Evolutionary conservation across 2,888 invertebrate species (phyloP), one percentile per base, ranked within the genome.

Genomic region (Drosophila silvestris): DNA sequence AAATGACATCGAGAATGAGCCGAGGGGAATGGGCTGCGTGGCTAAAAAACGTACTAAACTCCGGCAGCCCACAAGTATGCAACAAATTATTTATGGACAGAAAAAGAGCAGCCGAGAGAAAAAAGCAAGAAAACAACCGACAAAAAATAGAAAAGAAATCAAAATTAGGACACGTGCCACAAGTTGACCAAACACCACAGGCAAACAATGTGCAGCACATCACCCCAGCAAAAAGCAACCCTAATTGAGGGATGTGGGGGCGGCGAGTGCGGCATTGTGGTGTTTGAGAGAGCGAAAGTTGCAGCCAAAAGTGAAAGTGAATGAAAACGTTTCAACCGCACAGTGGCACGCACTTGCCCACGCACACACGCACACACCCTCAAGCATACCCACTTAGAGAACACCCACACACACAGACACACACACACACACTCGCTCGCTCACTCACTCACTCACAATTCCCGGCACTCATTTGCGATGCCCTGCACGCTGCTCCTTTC

Each of bases 151-250:
- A 72, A 56, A 52, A 73, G 69, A 90, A 91, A 90, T 90, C 91
- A 91, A 92, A 92, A 92, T 92, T 92, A 86, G 86, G 85, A 88
- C 92, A 92, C 92, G 92, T 92, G 92, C 92, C 89, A 70, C 89
- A 82, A 81, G 90, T 85, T 85, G 85, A 85, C 80, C 91, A 82
- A 77, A 82, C 80, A 86, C 79, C 62, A 47, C 54, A 47, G 67
- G 63, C 80, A 79, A 81, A 81, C 82, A 81, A 79, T 81, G 79
- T 68, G 69, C 67, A 54, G 37, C 73, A 12, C 44, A 47, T n/a
- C 64, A 26, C 32, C 19, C 62, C 63, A 26, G 47, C 47, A 47
- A 26, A 47, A 47, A 47, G 47, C 47, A 47, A 47, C 47, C 47
- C 47, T 47, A 47, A 47, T 47, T 47, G 47, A 26, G 26, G 26